These are phyloP conservation scores for Andinoacara biseriatus DNA, from an alignment of 2,113 vertebrate genomes.

Conservation along the genomic window DNA sequence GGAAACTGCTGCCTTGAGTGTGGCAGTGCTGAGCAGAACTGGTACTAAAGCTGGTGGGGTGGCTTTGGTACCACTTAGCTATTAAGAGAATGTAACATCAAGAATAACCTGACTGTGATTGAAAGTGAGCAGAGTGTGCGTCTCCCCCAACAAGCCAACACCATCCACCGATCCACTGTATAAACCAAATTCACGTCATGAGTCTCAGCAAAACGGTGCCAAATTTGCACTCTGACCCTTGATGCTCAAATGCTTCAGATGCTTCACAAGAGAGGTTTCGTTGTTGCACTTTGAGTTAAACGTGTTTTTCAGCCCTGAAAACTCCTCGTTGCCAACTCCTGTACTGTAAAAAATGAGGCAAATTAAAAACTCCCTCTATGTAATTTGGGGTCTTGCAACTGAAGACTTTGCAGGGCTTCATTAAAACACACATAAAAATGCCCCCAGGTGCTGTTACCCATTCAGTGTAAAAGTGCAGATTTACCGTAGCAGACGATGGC, in stretches of 20 bases:
- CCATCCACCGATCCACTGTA: background rate
- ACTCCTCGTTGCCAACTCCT: background rate
- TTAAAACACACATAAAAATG: background rate
- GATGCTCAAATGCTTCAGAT: background rate
- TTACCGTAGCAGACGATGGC: conserved; percentile 96
- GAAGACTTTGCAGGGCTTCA: too few species aligned
- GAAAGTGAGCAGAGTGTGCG: background rate
- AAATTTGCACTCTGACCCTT: background rate
- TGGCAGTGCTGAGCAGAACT: background rate
- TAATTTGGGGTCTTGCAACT: too few species aligned
- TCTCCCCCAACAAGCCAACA: background rate
- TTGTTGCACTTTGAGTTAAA: background rate
- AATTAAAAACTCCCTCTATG: background rate
- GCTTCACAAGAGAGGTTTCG: background rate
- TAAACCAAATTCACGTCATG: background rate
- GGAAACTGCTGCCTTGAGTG: background rate
- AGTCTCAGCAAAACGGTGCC: background rate
- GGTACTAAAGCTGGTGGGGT: background rate
- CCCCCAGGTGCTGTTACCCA: background rate
- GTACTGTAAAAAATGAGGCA: background rate
- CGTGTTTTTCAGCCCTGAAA: background rate
- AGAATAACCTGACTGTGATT: background rate
- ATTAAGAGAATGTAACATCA: background rate
- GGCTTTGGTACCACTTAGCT: background rate
- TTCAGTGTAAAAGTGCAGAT: background rate